Percentiles rank a stretch among this genome's conserved stretches.
phyloP scores from a whole-genome alignment of 2,113 vertebrate species.

The Forbesichthys agassizii region DNA sequence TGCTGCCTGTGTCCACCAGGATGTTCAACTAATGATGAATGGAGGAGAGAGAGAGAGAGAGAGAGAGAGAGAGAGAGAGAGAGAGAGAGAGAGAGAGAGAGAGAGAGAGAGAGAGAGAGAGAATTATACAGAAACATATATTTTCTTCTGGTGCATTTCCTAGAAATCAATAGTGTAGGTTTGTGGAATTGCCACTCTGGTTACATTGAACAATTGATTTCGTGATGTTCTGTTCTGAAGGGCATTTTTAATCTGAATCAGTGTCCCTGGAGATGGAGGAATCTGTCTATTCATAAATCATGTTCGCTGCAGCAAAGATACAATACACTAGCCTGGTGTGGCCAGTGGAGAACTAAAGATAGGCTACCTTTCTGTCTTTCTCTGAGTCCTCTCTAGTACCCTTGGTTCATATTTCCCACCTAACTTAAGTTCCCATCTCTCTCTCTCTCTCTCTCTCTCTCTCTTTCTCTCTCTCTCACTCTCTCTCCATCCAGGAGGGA shows the following conservation, averaged over 20 bases:
- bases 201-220: slow-evolving; percentile 24
- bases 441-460: background rate
- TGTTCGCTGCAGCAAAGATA: background rate
- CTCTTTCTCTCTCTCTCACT: background rate
- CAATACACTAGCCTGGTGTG: too few relatives aligned
- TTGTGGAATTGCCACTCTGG: slow-evolving; percentile 5
- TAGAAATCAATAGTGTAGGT: slow-evolving; percentile 15
- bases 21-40: slow-evolving; percentile 87
- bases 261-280: slow-evolving; percentile 4
- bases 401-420: background rate
- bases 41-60: slow-evolving; percentile 2
- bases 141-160: background rate
- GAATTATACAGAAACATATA: background rate
- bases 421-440: background rate
- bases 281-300: background rate
- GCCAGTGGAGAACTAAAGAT: too few relatives aligned
- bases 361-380: too few relatives aligned
- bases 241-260: slow-evolving; percentile 4
- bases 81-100: slow-evolving; percentile 26
- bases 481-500: background rate
- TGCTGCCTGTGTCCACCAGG: slow-evolving; percentile 97
- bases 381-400: background rate
- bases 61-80: slow-evolving; percentile 2
- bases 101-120: background rate
- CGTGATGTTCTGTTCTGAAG: slow-evolving; percentile 5